Conservation (phyloP, 2,797 vertebrate genomes). For the Gila robusta region DNA sequence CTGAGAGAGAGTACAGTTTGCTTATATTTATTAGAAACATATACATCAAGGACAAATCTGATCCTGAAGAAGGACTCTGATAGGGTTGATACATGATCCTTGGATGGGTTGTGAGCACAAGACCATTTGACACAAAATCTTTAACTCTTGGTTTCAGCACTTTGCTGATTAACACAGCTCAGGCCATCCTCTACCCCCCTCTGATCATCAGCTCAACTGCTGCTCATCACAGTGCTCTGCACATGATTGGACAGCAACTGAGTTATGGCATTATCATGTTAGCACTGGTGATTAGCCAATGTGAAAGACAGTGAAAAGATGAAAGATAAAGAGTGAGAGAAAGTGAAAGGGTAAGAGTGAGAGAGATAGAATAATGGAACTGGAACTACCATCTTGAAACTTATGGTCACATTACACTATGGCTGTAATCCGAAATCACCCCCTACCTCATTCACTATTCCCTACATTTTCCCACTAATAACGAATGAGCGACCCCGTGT, state of each 20-base stretch:
- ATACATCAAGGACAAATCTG: neutral
- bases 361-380: neutral
- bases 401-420: neutral
- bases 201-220: constrained; percentile 51
- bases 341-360: constrained; percentile 10
- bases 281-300: constrained; percentile 44
- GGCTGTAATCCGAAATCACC: neutral
- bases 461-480: neutral
- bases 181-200: constrained; percentile 1
- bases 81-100: constrained; percentile 27
- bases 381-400: neutral
- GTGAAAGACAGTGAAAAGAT: constrained; percentile 20
- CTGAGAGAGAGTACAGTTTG: neutral
- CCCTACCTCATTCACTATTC: neutral
- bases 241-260: constrained; percentile 49
- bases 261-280: constrained; percentile 43
- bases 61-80: neutral
- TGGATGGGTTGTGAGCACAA: constrained; percentile 13
- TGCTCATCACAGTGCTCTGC: constrained; percentile 40
- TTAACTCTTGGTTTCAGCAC: constrained; percentile 48
- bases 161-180: constrained; percentile 46
- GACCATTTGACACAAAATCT: constrained; percentile 45
- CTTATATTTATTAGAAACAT: neutral
- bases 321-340: constrained; percentile 3
- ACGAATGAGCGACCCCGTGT: no score